Base-by-base conservation (phyloP, 2,113 vertebrate genomes). In the Sigmodon hispidus region DNA sequence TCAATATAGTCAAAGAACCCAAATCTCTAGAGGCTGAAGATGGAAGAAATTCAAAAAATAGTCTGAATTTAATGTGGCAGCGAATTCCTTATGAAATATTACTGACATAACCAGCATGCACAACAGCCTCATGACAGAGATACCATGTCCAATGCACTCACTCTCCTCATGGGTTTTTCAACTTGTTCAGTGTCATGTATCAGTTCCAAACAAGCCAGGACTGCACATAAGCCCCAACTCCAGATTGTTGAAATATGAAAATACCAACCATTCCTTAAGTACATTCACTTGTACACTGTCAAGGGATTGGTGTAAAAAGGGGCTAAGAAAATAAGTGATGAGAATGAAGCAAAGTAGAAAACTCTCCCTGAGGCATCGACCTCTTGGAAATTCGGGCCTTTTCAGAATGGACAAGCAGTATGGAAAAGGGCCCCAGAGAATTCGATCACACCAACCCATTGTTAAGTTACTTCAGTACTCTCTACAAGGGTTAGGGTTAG, bases 261-360 rank as follows among this genome's bases (percentile, higher is more conserved):
- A 61, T 61, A 77, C 84, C 87, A 72, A 90, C 21, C 73, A 73
- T 7, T 90, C 40, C 22, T 26, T 90, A 77, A 43, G 55, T 26
- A 29, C 57, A 43, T 43, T 61, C 80, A 31, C 17, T 61, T 61
- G 22, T 29, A 83, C 11, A 21, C 77, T 22, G 67, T 7, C 48
- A n/a, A 89, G 50, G 70, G 17, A 48, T 24, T 16, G 48, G n/a
- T 93, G 79, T 91, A 61, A 3, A 15, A 13, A 89, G 73, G 13
- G 31, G 43, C 29, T 90, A 63, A 59, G 22, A 55, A 83, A 24
- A 12, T 50, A 85, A 63, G 13, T 48, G 70, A 88, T 52, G 12
- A 77, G 65, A 70, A 93, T 19, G 90, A 86, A n/a, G 40, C 59
- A 77, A 94, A 59, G 29, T n/a, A 26, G 43, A 92, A 77, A 13